Evolutionary conservation across 2,888 invertebrate genomes (phyloP), one percentile per base, ranked within the genome.

Genomic region (Zaprionus obscuricornis): DNA sequence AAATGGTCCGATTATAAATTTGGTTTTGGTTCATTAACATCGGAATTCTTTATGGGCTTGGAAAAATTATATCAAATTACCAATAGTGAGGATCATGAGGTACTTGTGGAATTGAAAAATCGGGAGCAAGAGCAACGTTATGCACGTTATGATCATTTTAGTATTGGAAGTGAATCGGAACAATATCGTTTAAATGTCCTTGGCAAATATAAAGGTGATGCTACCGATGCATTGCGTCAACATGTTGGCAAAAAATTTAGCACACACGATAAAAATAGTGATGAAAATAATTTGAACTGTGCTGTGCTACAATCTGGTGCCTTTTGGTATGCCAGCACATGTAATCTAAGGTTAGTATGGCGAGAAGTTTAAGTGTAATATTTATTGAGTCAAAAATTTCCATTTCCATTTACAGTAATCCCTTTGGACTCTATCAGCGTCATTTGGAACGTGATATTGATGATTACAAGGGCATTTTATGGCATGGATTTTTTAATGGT

Each of bases 401-500:
- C n/a, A n/a, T n/a, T n/a, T n/a, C n/a, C n/a, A n/a, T n/a, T 7
- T 14, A 1, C 45, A 79, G 81, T 42, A 82, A 82, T 56, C 85
- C 74, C 3, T 82, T 82, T 17, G 81, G 81, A 2, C 20, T 73
- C 0, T 82, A 76, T 37, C 85, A 82, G 36, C 71, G 56, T 1
- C 40, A 33, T 1, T 42, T 84, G 0, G 71, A 69, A 2, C 74
- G 85, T 7, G 78, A 82, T 46, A 29, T 67, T 3, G 71, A 78
- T 43, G 66, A 55, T 2, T 85, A 45, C 11, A 71, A 65, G 42
- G 81, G 81, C 17, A 82, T 82, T 3, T 16, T 82, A 29, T 82
- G 81, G 85, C 65, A 37, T 1, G 85, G 81, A 0, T 82, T 82
- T 14, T 64, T 76, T 0, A 64, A 82, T 11, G 81, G 81, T 1